Conservation (phyloP, 2,888 invertebrate genomes). For the Rhagonycha fulva region DNA sequence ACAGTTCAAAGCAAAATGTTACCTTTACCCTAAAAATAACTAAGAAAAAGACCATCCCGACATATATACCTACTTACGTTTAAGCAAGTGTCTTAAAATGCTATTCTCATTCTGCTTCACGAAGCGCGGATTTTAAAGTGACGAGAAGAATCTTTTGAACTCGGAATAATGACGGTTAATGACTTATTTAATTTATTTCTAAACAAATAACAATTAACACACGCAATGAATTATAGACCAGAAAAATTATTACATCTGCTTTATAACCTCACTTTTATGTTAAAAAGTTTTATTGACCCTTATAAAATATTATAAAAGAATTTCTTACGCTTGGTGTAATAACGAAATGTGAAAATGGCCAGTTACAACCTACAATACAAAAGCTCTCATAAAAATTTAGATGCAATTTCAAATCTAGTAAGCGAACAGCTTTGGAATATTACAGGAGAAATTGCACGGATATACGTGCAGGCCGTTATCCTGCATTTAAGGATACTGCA, state of each 20-base stretch:
- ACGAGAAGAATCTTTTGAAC: not conserved
- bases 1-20: not conserved
- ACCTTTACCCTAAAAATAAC: not conserved
- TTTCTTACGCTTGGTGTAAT: conserved; percentile 13
- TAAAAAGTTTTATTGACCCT: conserved; percentile 11
- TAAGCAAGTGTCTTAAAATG: conserved; percentile 13
- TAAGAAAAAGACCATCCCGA: not conserved
- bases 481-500: conserved; percentile 3
- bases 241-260: not conserved
- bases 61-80: not conserved
- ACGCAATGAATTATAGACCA: not conserved
- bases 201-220: not conserved
- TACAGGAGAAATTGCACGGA: conserved; percentile 27
- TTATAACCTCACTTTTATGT: not conserved
- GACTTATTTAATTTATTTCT: not conserved
- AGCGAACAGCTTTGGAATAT: conserved; percentile 26
- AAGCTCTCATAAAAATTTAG: conserved; percentile 26
- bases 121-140: conserved; percentile 26
- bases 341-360: conserved; percentile 17
- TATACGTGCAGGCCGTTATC: conserved; percentile 24
- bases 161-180: not conserved
- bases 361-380: conserved; percentile 18
- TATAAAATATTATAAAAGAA: conserved; percentile 12
- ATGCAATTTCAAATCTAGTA: conserved; percentile 31
- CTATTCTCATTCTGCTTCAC: conserved; percentile 28